These are phyloP conservation scores for Clarias laeviceps DNA, from an alignment of 2,797 vertebrate genomes.

Conservation along the genomic window DNA sequence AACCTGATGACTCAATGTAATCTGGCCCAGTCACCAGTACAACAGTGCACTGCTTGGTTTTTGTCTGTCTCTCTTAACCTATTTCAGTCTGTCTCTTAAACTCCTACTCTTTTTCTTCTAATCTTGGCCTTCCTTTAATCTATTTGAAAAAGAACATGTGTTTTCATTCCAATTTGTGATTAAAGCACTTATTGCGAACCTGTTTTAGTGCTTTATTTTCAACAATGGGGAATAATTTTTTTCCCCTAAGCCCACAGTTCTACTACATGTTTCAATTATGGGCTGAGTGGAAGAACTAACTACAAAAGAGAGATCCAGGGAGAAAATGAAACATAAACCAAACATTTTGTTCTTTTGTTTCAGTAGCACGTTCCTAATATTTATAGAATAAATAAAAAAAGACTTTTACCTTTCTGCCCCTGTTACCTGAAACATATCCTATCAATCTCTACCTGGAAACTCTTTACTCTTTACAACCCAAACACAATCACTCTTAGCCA, in stretches of 20 bases:
- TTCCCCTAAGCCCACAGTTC: slow-evolving; percentile 23
- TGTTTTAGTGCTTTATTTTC: slow-evolving; percentile 53
- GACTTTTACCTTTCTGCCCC: too few relatives aligned
- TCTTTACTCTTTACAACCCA: slow-evolving; percentile 50
- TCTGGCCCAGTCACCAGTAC: not conserved
- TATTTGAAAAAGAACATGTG: slow-evolving; percentile 11
- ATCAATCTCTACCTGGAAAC: slow-evolving; percentile 38
- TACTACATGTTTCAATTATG: slow-evolving; percentile 2
- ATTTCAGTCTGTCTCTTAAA: not conserved
- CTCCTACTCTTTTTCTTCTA: slow-evolving; percentile 39
- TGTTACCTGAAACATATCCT: not conserved
- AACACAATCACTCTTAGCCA: not conserved
- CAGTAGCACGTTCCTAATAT: not conserved
- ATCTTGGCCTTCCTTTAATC: slow-evolving; percentile 28
- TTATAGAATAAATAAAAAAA: not conserved
- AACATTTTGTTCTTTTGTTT: slow-evolving; percentile 3
- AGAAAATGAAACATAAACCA: not conserved
- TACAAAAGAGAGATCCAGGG: slow-evolving; percentile 11
- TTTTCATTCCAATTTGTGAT: slow-evolving; percentile 21
- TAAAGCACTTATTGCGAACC: slow-evolving; percentile 9
- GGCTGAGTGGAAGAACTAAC: slow-evolving; percentile 39
- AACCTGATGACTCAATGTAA: slow-evolving; percentile 11
- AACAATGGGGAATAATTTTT: slow-evolving; percentile 62
- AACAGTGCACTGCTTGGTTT: slow-evolving; percentile 47
- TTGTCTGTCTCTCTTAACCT: slow-evolving; percentile 54